Base-by-base conservation (phyloP, 2,113 vertebrate species). In the Sminthopsis crassicaudata region DNA sequence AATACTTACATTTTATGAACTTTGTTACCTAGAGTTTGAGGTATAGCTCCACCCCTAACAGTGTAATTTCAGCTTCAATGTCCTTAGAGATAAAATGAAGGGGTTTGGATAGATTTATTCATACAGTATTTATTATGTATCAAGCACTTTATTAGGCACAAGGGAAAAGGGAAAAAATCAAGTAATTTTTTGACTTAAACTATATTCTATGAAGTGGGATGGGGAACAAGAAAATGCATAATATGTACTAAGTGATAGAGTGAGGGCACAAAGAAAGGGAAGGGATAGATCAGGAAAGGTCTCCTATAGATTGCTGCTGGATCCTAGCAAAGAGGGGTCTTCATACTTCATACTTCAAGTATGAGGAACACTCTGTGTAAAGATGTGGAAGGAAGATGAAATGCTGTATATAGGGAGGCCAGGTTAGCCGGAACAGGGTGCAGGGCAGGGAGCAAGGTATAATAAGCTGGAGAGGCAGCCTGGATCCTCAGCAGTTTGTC, bases 61-160 rank as follows among this genome's bases (percentile, higher is more conserved):
- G n/a, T n/a, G 14, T 42, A 7, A 8, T 19, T 84, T 91, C 60
- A 53, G 89, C 91, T 91, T 97, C 48, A 67, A 84, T 52, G 89
- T 67, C 89, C 88, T n/a, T 16, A 94, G 92, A 91, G 90, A 53
- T 8, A 90, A 88, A 95, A 55, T 23, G 76, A 92, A 8, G 42
- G 52, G 14, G 53, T 95, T 1, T 0, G 2, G 46, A 91, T 0
- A 46, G 11, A 50, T 24, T 89, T 54, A n/a, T 76, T 67, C 36
- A 76, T 36, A 36, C 5, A 5, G 60, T 7, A n/a, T 76, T 76
- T 76, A 76, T 76, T 19, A 24, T 91, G 67, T 30, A 51, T 3
- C 8, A 27, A 94, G 94, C 12, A 36, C 55, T 53, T 54, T 0
- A 0, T 51, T 8, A 3, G 8, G 26, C 55, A 27, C 76, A 1